Conservation (phyloP, 2,797 vertebrate genomes). For the Lagocephalus sceleratus region DNA sequence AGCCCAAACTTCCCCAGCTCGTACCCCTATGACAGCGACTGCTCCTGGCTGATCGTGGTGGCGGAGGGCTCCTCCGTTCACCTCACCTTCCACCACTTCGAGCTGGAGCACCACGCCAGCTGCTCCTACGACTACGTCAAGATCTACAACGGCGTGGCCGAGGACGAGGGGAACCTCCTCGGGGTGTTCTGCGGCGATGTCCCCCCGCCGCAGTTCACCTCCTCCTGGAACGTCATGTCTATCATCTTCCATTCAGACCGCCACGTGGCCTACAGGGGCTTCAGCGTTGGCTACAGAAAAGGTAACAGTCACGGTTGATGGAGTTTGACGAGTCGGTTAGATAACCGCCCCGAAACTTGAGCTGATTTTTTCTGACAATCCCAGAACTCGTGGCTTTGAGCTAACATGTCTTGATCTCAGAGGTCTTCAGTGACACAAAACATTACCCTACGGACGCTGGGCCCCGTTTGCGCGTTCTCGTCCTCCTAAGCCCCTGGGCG, state of each 20-base stretch:
- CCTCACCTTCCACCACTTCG: slow-evolving; percentile 90
- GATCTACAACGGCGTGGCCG: slow-evolving; percentile 90
- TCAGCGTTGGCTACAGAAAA: slow-evolving; percentile 88
- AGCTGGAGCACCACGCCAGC: slow-evolving; percentile 86
- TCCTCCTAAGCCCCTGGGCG: not conserved
- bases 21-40: slow-evolving; percentile 91
- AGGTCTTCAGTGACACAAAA: not conserved
- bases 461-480: not conserved
- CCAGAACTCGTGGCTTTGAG: slow-evolving; percentile 2
- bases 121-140: slow-evolving; percentile 94
- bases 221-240: slow-evolving; percentile 95
- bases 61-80: slow-evolving; percentile 91
- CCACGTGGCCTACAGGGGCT: slow-evolving; percentile 89
- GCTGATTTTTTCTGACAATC: slow-evolving; percentile 10
- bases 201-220: slow-evolving; percentile 87
- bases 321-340: slow-evolving; percentile 19
- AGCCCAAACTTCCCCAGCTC: slow-evolving; percentile 93
- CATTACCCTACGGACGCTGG: not conserved
- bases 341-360: slow-evolving; percentile 6
- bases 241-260: slow-evolving; percentile 93
- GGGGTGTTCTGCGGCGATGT: slow-evolving; percentile 89
- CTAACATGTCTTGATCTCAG: not conserved
- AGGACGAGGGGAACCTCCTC: slow-evolving; percentile 89
- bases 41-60: slow-evolving; percentile 94
- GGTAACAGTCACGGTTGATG: slow-evolving; percentile 69